Evolutionary conservation across 2,797 vertebrate species (phyloP).

Genomic region (Alca torda): DNA sequence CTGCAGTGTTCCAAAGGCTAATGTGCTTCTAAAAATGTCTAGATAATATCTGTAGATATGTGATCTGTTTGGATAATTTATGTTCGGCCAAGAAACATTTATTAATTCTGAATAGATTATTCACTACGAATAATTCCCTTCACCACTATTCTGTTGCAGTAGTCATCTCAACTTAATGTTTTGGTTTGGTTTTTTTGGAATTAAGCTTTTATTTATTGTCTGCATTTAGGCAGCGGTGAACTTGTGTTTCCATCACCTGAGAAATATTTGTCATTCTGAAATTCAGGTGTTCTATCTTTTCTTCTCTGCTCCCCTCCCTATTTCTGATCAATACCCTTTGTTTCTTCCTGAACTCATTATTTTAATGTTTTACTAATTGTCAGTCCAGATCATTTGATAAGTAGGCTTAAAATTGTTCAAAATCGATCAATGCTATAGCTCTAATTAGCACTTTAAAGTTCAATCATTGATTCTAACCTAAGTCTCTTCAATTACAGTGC

Average conservation of each 20-base stretch:
- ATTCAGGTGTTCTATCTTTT: not conserved
- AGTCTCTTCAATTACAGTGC: not conserved
- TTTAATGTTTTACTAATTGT: slow-evolving; percentile 9
- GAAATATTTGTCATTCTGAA: not conserved
- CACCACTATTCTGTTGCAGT: not conserved
- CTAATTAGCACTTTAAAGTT: slow-evolving; percentile 18
- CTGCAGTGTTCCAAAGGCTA: not conserved
- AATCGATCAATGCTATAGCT: not conserved
- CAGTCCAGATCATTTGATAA: not conserved
- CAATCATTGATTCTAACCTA: not conserved
- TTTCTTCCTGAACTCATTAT: slow-evolving; percentile 10
- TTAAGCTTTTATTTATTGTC: not conserved
- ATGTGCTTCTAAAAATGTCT: not conserved
- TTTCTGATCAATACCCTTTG: not conserved
- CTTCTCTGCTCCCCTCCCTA: not conserved
- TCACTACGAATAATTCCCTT: not conserved
- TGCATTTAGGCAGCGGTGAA: accelerated
- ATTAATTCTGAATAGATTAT: not conserved
- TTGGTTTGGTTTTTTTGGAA: not conserved
- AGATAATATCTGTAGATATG: not conserved
- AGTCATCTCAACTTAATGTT: not conserved
- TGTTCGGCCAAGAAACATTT: not conserved
- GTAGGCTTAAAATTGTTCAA: not conserved
- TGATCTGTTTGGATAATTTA: not conserved
- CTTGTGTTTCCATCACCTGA: not conserved